Conservation (phyloP, 2,888 invertebrate species). For the Orgyia antiqua region DNA sequence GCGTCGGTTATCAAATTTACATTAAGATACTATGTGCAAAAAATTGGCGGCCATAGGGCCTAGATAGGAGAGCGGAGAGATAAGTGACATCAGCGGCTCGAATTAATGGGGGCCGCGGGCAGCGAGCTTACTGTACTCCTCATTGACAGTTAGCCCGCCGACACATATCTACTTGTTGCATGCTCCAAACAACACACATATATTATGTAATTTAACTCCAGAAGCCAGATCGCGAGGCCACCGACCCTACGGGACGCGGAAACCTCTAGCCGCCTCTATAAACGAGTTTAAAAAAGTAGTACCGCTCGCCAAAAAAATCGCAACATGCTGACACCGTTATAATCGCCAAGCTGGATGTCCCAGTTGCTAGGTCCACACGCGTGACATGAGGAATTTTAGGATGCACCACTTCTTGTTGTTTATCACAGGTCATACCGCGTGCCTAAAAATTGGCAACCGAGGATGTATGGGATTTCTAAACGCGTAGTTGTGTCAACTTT, state of each 20-base stretch:
- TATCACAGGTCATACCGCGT: conserved; percentile 64
- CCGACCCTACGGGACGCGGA: conserved; percentile 78
- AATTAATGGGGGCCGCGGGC: conserved; percentile 77
- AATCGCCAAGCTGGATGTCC: conserved; percentile 78
- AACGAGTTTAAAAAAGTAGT: conserved; percentile 79
- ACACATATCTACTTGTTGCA: conserved; percentile 79
- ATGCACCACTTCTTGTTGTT: conserved; percentile 68
- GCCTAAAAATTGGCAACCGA: conserved; percentile 57
- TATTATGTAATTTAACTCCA: conserved; percentile 78
- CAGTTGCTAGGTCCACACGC: conserved; percentile 71
- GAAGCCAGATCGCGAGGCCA: conserved; percentile 72
- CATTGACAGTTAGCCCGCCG: conserved; percentile 77
- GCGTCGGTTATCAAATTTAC: conserved; percentile 66
- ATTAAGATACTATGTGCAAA: conserved; percentile 68
- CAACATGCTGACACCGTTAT: conserved; percentile 80
- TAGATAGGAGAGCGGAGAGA: conserved; percentile 75
- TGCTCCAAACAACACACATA: conserved; percentile 71
- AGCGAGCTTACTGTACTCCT: conserved; percentile 76
- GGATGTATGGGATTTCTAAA: conserved; percentile 68
- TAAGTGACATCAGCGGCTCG: conserved; percentile 78
- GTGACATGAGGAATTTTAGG: conserved; percentile 59
- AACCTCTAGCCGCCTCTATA: conserved; percentile 76
- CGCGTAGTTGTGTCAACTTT: conserved; percentile 78
- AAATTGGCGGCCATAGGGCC: conserved; percentile 77
- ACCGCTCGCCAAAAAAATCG: conserved; percentile 79